phyloP scores from a whole-genome alignment of 2,888 invertebrate genomes.

The Steinernema scapterisci region DNA sequence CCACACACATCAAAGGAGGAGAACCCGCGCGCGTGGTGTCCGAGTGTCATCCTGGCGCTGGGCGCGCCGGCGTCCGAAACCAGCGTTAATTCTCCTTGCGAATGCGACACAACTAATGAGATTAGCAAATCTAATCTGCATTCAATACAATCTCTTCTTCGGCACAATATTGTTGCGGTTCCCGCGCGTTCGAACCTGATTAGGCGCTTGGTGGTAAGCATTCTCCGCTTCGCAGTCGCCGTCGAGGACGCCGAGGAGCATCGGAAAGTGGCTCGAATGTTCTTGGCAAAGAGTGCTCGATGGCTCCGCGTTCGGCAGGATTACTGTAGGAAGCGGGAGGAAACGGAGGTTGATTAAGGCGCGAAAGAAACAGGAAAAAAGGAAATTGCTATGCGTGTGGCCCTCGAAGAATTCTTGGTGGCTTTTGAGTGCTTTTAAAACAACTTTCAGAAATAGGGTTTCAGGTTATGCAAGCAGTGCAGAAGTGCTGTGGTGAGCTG shows the following conservation, averaged over 20 bases:
- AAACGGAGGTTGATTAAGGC: background rate
- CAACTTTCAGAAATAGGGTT: too few species aligned
- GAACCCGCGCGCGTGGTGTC: background rate
- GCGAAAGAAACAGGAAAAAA: background rate
- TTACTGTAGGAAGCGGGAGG: constrained; percentile 11
- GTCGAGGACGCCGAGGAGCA: background rate
- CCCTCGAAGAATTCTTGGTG: background rate
- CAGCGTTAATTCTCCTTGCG: constrained; percentile 18
- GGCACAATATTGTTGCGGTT: constrained; percentile 28
- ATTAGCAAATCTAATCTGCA: constrained; percentile 31
- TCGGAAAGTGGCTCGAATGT: background rate
- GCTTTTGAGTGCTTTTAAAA: too few species aligned
- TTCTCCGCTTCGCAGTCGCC: too few species aligned
- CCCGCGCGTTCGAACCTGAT: constrained; percentile 20
- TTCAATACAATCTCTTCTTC: constrained; percentile 24
- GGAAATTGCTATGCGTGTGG: constrained; percentile 18
- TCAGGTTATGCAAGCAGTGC: too few species aligned
- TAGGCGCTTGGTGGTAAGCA: background rate
- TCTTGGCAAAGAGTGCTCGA: background rate
- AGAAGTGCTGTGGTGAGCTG: too few species aligned
- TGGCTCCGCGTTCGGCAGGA: background rate
- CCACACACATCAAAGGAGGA: background rate
- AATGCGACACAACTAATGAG: constrained; percentile 26
- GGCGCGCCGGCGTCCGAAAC: constrained; percentile 5
- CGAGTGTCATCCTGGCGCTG: background rate